Base-by-base conservation (phyloP, 2,797 vertebrate genomes). In the Phalanger gymnotis region DNA sequence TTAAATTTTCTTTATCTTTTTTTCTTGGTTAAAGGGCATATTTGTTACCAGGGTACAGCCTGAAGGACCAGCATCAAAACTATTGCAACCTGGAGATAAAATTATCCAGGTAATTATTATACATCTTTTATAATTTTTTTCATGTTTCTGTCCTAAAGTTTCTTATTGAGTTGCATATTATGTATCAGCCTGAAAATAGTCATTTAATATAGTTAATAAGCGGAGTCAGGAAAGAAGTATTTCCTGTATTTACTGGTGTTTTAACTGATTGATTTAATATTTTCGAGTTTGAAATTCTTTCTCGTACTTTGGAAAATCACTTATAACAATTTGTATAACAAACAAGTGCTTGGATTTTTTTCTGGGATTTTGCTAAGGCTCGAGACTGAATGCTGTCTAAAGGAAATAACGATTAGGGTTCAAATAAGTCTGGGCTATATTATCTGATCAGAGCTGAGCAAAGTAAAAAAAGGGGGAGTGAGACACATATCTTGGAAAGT, bases 21-120 rank as follows among this genome's bases (percentile, higher is more conserved):
- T 96, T 96, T 95, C 98, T 5, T 98, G 98, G 94, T 98, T 98
- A 95, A 98, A 99, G 99, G 99, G 99, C 96, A 99, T 99, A 98
- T 99, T 99, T 98, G 99, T 99, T 98, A 99, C 99, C 19, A 99
- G 99, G 98, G 99, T 99, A 96, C 99, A 99, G 92, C 98, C 99
- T 95, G 99, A 99, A 91, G 99, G 99, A 97, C 99, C 99, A 16
- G 99, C 99, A 92, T 99, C 99, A 95, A 99, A 99, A 98, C 97
- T 99, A 92, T 98, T 99, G 94, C 99, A 99, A 97, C 99, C 99
- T 54, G 99, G 99, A 90, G 99, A 99, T 98, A 99, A 99, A 99
- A 99, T 99, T 95, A 98, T 99, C 98, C 99, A 99, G 99, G 99
- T 99, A 99, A 98, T 66, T 95, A 93, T 96, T 34, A 91, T 92